These are phyloP conservation scores for Eulemur coronatus DNA, from an alignment of 2,797 vertebrate genomes.

Conservation along the genomic window DNA sequence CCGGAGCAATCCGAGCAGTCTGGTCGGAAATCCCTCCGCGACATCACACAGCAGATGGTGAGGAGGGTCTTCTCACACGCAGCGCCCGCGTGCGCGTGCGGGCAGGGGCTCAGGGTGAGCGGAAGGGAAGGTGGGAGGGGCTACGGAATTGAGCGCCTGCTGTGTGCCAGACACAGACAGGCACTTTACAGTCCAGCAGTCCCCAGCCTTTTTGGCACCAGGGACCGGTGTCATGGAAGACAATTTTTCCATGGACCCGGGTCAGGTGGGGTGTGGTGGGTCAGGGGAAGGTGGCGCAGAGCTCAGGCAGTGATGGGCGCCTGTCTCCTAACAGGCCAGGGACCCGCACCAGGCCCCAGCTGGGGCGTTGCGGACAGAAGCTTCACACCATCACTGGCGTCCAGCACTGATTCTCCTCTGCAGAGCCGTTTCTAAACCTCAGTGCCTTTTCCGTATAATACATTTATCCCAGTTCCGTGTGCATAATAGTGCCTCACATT, in stretches of 20 bases:
- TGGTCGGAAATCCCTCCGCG: neutral
- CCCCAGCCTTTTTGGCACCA: too few species aligned
- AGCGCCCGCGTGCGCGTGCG: neutral
- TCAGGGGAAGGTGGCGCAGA: accelerated
- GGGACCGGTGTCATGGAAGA: too few species aligned
- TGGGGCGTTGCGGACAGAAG: accelerated
- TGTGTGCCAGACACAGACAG: neutral
- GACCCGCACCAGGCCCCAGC: too few species aligned
- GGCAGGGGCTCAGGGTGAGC: accelerated
- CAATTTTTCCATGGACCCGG: too few species aligned
- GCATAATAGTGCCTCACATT: neutral
- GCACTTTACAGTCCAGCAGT: neutral
- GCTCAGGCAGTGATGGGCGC: too few species aligned
- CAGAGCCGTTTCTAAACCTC: neutral
- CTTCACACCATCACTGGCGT: neutral
- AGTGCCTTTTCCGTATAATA: neutral
- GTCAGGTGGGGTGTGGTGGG: too few species aligned
- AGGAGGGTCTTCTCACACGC: neutral
- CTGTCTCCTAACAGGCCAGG: too few species aligned
- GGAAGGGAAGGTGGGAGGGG: neutral
- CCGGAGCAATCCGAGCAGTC: neutral
- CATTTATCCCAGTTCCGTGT: neutral
- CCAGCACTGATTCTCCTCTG: neutral
- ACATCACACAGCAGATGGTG: neutral
- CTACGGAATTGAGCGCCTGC: neutral